Percentiles rank a stretch among this genome's conserved stretches.
Evolutionary conservation across 2,113 vertebrate species (phyloP).

Genomic region (Actenoides hombroni): DNA sequence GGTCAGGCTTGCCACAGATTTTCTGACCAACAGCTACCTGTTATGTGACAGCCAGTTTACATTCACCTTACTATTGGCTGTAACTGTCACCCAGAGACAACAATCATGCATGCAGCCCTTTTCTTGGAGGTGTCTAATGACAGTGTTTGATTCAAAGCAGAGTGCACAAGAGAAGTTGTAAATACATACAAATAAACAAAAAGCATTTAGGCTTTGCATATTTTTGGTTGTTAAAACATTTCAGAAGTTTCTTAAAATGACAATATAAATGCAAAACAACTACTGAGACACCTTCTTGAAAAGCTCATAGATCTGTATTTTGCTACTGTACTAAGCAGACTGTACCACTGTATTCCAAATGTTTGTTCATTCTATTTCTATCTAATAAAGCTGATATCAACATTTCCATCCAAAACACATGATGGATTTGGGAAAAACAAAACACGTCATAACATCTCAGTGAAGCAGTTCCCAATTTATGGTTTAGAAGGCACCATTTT

Average conservation of each 20-base stretch:
- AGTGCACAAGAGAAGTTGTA: neutral
- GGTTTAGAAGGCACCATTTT: neutral
- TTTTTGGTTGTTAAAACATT: neutral
- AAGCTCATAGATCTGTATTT: neutral
- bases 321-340: neutral
- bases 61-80: neutral
- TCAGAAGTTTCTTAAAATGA: neutral
- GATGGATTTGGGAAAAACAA: neutral
- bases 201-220: neutral
- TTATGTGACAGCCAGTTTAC: neutral
- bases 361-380: neutral
- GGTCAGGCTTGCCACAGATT: neutral
- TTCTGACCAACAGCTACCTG: neutral
- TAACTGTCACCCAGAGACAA: neutral
- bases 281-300: neutral
- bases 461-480: neutral
- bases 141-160: neutral
- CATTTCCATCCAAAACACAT: neutral
- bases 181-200: neutral
- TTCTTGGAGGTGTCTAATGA: neutral
- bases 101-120: neutral
- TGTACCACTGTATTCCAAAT: neutral
- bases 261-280: neutral
- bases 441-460: neutral
- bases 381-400: neutral